Conservation (phyloP, 2,113 vertebrate species). For the Pelusios castaneus region DNA sequence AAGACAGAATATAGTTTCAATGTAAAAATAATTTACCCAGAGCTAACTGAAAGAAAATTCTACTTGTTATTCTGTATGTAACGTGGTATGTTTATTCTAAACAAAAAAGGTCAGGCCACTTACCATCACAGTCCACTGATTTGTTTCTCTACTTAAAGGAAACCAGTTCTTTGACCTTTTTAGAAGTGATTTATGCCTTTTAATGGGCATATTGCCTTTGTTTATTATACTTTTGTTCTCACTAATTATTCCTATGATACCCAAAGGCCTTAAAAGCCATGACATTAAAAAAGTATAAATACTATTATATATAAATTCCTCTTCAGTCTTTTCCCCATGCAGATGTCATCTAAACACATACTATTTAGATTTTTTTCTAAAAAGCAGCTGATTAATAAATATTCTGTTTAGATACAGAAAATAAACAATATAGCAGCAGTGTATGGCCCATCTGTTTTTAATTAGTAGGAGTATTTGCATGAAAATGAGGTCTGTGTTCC, state of each 20-base stretch:
- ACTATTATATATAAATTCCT: background rate
- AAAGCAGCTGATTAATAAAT: background rate
- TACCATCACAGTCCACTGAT: background rate
- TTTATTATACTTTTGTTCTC: conserved; percentile 24
- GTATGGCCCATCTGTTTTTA: conserved; percentile 47
- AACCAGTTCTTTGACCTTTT: conserved; percentile 47
- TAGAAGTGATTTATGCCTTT: conserved; percentile 1
- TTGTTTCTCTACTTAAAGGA: background rate
- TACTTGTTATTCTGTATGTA: background rate
- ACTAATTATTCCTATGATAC: conserved; percentile 12
- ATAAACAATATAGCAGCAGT: no score
- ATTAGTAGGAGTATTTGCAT: conserved; percentile 40
- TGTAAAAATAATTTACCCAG: background rate
- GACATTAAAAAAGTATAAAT: background rate
- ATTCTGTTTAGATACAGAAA: background rate
- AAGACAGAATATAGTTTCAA: background rate
- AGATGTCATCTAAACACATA: background rate
- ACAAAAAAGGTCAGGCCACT: background rate
- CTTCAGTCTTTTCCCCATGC: background rate
- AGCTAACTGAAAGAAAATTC: conserved; percentile 20
- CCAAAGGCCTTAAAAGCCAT: conserved; percentile 18
- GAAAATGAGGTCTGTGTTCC: conserved; percentile 17
- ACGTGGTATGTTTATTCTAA: background rate
- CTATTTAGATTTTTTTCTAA: background rate
- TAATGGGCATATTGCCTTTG: background rate